These are phyloP conservation scores for Cinara cedri DNA, from an alignment of 2,888 invertebrate species.

Conservation along the genomic window DNA sequence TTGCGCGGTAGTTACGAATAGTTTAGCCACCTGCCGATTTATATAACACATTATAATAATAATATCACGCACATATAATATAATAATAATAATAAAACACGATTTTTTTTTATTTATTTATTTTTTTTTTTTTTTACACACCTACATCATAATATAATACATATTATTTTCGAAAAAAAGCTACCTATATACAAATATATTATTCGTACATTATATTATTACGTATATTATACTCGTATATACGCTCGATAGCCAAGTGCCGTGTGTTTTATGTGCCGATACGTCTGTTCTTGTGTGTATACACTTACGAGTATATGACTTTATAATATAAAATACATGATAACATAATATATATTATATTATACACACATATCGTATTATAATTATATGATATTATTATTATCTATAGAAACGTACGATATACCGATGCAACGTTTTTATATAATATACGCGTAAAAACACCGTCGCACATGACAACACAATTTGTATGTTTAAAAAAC, in stretches of 20 bases:
- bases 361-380: not conserved
- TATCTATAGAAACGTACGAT: not conserved
- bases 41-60: not conserved
- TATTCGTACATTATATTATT: too few species aligned
- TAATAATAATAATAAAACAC: not conserved
- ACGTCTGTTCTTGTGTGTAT: not conserved
- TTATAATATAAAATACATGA: not conserved
- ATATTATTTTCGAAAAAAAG: not conserved
- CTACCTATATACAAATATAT: not conserved
- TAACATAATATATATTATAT: not conserved
- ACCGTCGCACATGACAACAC: constrained; percentile 18
- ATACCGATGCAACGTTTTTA: constrained; percentile 12
- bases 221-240: not conserved
- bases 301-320: not conserved
- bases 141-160: not conserved
- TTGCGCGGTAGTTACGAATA: constrained; percentile 53
- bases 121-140: not conserved
- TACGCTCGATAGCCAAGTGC: not conserved
- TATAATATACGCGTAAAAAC: constrained; percentile 34
- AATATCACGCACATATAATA: not conserved
- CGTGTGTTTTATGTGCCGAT: constrained; percentile 35
- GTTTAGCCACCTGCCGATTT: constrained; percentile 49
- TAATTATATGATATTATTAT: too few species aligned
- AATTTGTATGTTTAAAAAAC: constrained; percentile 41
- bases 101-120: too few species aligned